A percentile compares a stretch with the other conserved stretches of the same genome.
Conservation (phyloP, 2,113 vertebrate species). For the Oncorhynchus keta region DNA sequence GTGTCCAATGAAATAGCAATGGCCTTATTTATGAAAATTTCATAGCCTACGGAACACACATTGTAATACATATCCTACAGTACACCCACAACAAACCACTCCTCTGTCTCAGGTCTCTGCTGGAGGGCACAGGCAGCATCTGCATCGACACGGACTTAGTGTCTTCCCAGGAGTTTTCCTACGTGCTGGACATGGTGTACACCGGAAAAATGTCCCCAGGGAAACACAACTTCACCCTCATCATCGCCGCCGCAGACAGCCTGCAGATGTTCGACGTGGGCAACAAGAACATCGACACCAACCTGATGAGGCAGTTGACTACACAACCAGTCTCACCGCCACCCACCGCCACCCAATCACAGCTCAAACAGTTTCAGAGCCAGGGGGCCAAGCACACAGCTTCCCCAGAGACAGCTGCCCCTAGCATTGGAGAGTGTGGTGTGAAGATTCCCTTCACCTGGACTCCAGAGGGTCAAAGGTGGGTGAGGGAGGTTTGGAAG, state of each 20-base stretch:
- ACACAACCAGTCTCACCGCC: not conserved
- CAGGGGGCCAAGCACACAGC: not conserved
- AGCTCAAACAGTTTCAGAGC: slow-evolving; percentile 44
- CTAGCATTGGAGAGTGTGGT: not conserved
- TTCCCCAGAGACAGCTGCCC: not conserved
- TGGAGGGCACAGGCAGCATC: slow-evolving; percentile 82
- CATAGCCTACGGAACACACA: not conserved
- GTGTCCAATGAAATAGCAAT: too few species aligned
- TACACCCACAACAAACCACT: slow-evolving; percentile 2
- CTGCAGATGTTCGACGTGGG: slow-evolving; percentile 90
- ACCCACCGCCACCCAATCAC: not conserved
- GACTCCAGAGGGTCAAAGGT: slow-evolving; percentile 33
- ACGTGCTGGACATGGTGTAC: slow-evolving; percentile 85
- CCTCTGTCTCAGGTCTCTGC: slow-evolving; percentile 65
- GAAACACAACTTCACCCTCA: slow-evolving; percentile 84
- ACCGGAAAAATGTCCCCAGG: slow-evolving; percentile 81
- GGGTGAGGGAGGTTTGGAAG: not conserved
- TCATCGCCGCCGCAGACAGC: slow-evolving; percentile 82
- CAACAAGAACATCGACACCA: slow-evolving; percentile 82
- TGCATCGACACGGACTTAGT: slow-evolving; percentile 81
- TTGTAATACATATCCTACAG: not conserved
- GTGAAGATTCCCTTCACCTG: slow-evolving; percentile 31
- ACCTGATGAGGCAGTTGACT: slow-evolving; percentile 67
- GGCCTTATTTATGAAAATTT: too few species aligned
- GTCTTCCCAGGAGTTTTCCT: slow-evolving; percentile 81